phyloP scores from a whole-genome alignment of 2,797 vertebrate genomes.

The Neoniphon sammara region DNA sequence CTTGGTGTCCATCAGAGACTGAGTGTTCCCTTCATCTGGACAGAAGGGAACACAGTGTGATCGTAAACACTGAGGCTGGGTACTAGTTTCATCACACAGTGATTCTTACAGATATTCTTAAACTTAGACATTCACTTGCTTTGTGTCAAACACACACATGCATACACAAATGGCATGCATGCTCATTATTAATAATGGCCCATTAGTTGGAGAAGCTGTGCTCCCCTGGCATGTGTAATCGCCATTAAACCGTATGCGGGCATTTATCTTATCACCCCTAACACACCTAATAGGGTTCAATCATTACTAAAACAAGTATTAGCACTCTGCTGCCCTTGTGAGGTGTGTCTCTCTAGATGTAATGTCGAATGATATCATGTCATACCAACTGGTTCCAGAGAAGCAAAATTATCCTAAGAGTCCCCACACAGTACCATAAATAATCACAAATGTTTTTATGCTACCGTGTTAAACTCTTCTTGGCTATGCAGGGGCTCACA shows the following conservation, averaged over 20 bases:
- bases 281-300: constrained; percentile 41
- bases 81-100: neutral
- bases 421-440: too few species aligned
- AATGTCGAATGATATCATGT: neutral
- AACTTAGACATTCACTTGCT: neutral
- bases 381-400: constrained; percentile 7
- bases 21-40: constrained; percentile 91
- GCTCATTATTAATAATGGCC: constrained; percentile 34
- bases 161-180: neutral
- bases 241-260: constrained; percentile 41
- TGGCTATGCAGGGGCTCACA: too few species aligned
- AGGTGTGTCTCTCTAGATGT: constrained; percentile 1
- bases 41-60: constrained; percentile 46
- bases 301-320: constrained; percentile 41
- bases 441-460: too few species aligned
- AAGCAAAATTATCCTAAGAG: constrained; percentile 17
- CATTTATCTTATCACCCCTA: constrained; percentile 29
- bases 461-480: too few species aligned
- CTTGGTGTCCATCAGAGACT: constrained; percentile 88
- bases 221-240: constrained; percentile 45
- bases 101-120: neutral
- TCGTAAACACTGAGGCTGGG: constrained; percentile 32
- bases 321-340: constrained; percentile 45
- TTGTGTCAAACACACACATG: neutral
- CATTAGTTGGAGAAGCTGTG: constrained; percentile 29